These are phyloP conservation scores for Lycorma delicatula DNA, from an alignment of 1,140 invertebrate species.

Conservation along the genomic window DNA sequence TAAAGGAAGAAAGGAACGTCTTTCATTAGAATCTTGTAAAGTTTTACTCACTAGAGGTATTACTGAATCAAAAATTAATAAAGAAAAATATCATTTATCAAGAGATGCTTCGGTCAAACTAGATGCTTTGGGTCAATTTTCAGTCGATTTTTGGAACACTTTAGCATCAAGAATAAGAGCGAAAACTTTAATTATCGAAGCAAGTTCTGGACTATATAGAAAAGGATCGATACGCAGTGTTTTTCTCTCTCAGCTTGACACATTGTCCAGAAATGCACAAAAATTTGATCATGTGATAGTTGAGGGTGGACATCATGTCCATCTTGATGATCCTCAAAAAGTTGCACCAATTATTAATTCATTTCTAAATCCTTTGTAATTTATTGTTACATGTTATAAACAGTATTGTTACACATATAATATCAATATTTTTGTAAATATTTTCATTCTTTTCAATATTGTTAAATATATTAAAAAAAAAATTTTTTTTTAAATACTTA, in stretches of 20 bases:
- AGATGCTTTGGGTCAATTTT: constrained; percentile 17
- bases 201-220: constrained; percentile 11
- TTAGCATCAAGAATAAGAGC: constrained; percentile 20
- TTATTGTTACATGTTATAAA: no score
- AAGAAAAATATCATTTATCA: constrained; percentile 49
- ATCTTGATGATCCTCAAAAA: constrained; percentile 63
- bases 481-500: no score
- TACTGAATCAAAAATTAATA: constrained; percentile 36
- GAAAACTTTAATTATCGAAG: constrained; percentile 11
- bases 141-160: constrained; percentile 25
- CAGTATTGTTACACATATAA: no score
- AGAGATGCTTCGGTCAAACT: constrained; percentile 56
- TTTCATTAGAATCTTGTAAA: constrained; percentile 44
- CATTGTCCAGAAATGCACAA: constrained; percentile 34
- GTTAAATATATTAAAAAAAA: no score
- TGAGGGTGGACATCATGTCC: constrained; percentile 72
- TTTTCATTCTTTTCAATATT: no score
- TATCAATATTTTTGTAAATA: no score
- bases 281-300: constrained; percentile 57
- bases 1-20: constrained; percentile 42
- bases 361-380: constrained; percentile 50
- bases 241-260: constrained; percentile 6
- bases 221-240: constrained; percentile 1
- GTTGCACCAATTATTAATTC: constrained; percentile 52
- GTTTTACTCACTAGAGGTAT: constrained; percentile 63